Evolutionary conservation across 2,113 vertebrate genomes (phyloP).

Genomic region (Atractosteus spatula): DNA sequence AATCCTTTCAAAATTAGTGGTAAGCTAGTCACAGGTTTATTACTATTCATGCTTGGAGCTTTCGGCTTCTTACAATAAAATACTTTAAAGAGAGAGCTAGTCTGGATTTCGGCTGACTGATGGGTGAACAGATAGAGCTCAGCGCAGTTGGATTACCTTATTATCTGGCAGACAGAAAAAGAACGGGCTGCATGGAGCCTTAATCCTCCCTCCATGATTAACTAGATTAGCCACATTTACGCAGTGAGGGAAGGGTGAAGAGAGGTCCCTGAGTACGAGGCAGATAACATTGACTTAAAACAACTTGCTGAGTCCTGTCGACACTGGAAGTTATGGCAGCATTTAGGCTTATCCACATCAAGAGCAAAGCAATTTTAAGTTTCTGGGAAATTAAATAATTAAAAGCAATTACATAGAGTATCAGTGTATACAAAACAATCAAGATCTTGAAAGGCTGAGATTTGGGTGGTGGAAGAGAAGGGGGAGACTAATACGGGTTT

Average conservation of each 20-base stretch:
- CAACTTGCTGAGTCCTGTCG: too few species aligned
- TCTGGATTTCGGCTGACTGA: constrained; percentile 21
- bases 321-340: too few species aligned
- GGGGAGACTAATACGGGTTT: too few species aligned
- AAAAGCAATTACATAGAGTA: constrained; percentile 15
- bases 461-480: too few species aligned
- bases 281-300: too few species aligned
- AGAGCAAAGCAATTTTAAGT: constrained; percentile 14
- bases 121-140: constrained; percentile 24
- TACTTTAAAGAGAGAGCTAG: constrained; percentile 32
- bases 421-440: neutral
- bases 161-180: constrained; percentile 13
- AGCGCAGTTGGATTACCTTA: constrained; percentile 21
- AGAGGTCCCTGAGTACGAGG: neutral
- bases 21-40: constrained; percentile 40
- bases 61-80: constrained; percentile 26
- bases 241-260: constrained; percentile 2
- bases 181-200: neutral
- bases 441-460: too few species aligned
- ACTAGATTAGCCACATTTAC: constrained; percentile 26
- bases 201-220: constrained; percentile 23
- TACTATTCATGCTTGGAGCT: constrained; percentile 33
- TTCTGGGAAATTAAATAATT: constrained; percentile 10
- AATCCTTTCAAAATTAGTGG: constrained; percentile 37
- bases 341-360: constrained; percentile 5